phyloP scores from a whole-genome alignment of 2,797 vertebrate species.

The Octomys mimax region DNA sequence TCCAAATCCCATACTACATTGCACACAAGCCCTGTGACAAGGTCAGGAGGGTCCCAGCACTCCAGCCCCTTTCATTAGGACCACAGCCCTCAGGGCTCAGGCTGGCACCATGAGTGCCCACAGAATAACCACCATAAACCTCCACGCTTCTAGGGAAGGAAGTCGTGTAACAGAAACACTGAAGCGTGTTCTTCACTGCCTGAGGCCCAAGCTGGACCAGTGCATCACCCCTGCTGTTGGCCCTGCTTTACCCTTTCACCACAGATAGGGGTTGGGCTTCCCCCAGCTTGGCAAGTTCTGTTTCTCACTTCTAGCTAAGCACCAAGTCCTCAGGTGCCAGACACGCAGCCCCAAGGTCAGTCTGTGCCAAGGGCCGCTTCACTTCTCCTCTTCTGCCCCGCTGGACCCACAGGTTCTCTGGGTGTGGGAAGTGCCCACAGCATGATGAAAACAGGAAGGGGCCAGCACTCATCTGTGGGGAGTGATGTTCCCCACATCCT shows the following conservation, averaged over 20 bases:
- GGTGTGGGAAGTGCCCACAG: background rate
- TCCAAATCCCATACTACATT: slow-evolving; percentile 17
- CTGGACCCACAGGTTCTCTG: background rate
- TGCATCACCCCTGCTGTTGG: background rate
- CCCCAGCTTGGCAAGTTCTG: background rate
- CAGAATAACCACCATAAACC: background rate
- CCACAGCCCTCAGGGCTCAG: background rate
- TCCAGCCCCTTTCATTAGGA: background rate
- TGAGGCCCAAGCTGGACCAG: background rate
- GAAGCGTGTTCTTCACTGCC: background rate
- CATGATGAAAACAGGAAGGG: background rate
- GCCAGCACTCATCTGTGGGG: background rate
- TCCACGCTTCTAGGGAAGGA: background rate
- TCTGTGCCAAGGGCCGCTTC: background rate
- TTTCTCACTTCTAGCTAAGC: background rate
- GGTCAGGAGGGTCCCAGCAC: background rate
- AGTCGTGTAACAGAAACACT: background rate
- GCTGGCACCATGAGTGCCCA: background rate
- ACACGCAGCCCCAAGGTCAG: background rate
- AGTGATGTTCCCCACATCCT: background rate
- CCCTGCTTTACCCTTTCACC: background rate
- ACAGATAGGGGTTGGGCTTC: background rate
- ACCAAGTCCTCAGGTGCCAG: background rate
- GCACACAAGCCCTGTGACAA: background rate
- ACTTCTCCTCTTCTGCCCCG: background rate